Evolutionary conservation across 2,113 vertebrate genomes (phyloP), one percentile per base, ranked within the genome.

Genomic region (Mustela lutreola): DNA sequence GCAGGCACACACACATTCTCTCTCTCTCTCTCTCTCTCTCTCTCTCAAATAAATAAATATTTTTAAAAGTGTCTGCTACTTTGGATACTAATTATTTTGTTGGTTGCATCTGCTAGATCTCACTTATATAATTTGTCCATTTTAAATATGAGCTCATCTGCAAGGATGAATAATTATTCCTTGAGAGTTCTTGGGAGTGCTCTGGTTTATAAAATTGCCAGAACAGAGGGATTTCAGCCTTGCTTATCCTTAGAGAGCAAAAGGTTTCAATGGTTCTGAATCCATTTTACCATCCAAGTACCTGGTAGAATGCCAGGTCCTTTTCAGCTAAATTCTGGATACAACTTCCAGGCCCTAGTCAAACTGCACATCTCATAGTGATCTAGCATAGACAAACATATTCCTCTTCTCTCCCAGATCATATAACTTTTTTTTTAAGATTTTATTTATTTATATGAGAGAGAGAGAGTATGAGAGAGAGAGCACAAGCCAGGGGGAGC

Each of bases 91-190:
- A 84, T 63, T 83, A 94, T 56, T 92, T 62, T 89, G 4, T 71
- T 92, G n/a, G 22, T 60, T 88, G 11, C 15, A 36, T 50, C 60
- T 93, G 8, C 33, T 94, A 15, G 16, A 31, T 89, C 31, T 91
- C 83, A 45, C 31, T 78, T 96, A 70, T 18, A 9, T 42, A 89
- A 85, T 71, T 58, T 81, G 11, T 62, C 36, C 89, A 82, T 92
- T 95, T 92, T 92, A 93, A 96, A 89, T 42, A 70, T 76, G n/a
- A 96, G 50, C 11, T 81, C 21, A 78, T 89, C 33, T 86, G 89
- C 58, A 82, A 91, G 58, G 73, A 78, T 89, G 15, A 56, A 83
- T 58, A 65, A 31, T 92, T 76, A 81, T 93, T 90, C 7, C 45
- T 63, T 58, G 6, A 18, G 12, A 86, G 21, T 78, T 48, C 19